Evolutionary conservation across 2,888 invertebrate genomes (phyloP), one percentile per base, ranked within the genome.

Genomic region (Tiphia femorata): DNA sequence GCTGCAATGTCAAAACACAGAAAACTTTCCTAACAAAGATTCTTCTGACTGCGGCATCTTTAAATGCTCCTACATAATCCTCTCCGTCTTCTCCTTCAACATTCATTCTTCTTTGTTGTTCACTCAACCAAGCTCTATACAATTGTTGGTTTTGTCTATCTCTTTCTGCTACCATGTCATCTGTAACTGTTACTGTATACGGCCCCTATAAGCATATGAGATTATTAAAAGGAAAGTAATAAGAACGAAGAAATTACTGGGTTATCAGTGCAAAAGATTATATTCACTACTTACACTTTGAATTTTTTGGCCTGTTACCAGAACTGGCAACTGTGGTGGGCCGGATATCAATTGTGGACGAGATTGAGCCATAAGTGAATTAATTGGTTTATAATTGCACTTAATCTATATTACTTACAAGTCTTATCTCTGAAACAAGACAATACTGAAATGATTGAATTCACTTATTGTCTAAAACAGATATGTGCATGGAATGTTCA

Each of bases 11-110:
- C 16, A 89, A 79, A 40, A 89, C 86, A 23, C 83, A 78, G 73
- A 88, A 89, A 12, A 89, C 88, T 75, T 87, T 88, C 77, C 86
- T 75, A 5, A 85, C 66, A 49, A 85, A 85, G 17, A 46, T 66
- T 35, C 80, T 70, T 25, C 84, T 74, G 21, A 84, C 64, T 42
- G 59, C 49, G 0, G 47, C 49, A 16, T 72, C 35, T 38, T 76
- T 77, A 46, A 81, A 81, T 19, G 78, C 76, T 2, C 70, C 79
- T 3, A 64, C 27, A 23, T 76, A 81, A 1, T 76, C 73, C 0
- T 44, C 20, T 3, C 41, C 65, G 1, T 62, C 57, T 0, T 59
- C 62, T 4, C 61, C 43, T 1, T 49, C 47, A 1, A 29, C 12
- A 50, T 61, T 57, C 14, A 55, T 49, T 30, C 61, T 61, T 20